Conservation (phyloP, 2,113 vertebrate species). For the Ptyas mucosa region DNA sequence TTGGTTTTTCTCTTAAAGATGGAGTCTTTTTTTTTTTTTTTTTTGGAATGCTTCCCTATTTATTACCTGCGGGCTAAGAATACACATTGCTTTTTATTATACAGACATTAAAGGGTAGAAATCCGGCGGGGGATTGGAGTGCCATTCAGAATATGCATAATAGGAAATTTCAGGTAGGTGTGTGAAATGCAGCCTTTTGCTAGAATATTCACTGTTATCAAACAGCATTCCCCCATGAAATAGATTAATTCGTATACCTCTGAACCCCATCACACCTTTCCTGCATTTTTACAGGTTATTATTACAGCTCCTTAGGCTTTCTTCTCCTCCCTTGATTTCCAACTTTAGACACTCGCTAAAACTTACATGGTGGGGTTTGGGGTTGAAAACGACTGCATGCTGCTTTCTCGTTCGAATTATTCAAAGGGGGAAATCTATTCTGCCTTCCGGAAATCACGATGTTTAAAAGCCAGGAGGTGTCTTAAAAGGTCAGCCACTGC, state of each 20-base stretch:
- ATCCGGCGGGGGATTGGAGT: conserved; percentile 31
- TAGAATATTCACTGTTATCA: conserved; percentile 51
- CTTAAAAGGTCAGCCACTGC: background rate
- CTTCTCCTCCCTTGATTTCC: conserved; percentile 39
- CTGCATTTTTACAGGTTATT: conserved; percentile 30
- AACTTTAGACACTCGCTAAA: conserved; percentile 24
- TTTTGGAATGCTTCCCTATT: conserved; percentile 38
- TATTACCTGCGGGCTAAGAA: conserved; percentile 60
- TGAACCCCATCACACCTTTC: conserved; percentile 39
- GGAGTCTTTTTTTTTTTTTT: background rate
- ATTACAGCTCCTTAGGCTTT: conserved; percentile 44
- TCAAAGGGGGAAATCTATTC: conserved; percentile 14
- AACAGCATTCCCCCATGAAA: conserved; percentile 32
- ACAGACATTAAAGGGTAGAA: conserved; percentile 42
- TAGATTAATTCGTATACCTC: conserved; percentile 48
- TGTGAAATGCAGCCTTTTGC: conserved; percentile 33
- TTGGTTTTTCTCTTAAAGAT: conserved; percentile 5
- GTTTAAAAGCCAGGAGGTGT: conserved; percentile 9
- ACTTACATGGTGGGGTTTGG: background rate
- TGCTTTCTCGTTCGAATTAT: conserved; percentile 12
- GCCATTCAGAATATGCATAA: conserved; percentile 26
- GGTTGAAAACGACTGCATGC: background rate
- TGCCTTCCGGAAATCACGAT: conserved; percentile 18
- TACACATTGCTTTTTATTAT: conserved; percentile 47
- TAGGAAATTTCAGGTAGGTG: conserved; percentile 34